Base-by-base conservation (phyloP, 1,140 invertebrate species). In the Radopholus similis region DNA sequence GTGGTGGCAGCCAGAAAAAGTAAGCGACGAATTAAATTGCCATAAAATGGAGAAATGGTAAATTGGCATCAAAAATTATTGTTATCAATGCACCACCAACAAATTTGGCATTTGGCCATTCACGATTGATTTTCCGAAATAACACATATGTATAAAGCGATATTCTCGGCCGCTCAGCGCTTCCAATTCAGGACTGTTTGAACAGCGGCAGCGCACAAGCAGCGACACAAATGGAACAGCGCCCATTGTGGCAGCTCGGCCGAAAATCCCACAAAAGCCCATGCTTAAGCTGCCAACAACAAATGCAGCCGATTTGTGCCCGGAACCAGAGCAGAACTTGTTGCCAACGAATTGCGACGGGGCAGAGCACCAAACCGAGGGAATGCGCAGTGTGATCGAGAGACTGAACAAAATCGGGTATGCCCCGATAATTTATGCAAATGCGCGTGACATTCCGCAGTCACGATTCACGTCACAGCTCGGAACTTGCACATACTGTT, bases 331-430 rank as follows among this genome's bases (percentile, higher is more conserved):
- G 21, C 6, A 51, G 30, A 4, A 28, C n/a, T 3, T 28, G n/a
- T 26, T n/a, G n/a, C n/a, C n/a, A n/a, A 51, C 6, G 47, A 28
- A 23, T 21, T 51, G 21, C 23, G 15, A n/a, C n/a, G n/a, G 47
- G 47, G 21, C 6, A 51, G 30, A 4, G 47, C n/a, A 5, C 47
- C 9, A 51, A n/a, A n/a, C n/a, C n/a, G n/a, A 51, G n/a, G 47
- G 47, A 23, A 28, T 51, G 21, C 23, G 15, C 9, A 51, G 4
- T 51, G 30, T 51, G 47, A 28, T 51, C 23, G 47, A 51, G 47
- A 51, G 30, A 28, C 47, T 51, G 47, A 51, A 51, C 47, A 51
- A 15, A 51, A 51, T 51, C 30, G 47, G 47, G 47, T 51, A 51
- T 26, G 9, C 18, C n/a, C n/a, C n/a, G n/a, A n/a, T n/a, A n/a